Percentiles rank a stretch among this genome's conserved stretches.
These are phyloP conservation scores for Rhopalosiphum nymphaeae DNA, from an alignment of 2,888 invertebrate species.

Conservation along the genomic window DNA sequence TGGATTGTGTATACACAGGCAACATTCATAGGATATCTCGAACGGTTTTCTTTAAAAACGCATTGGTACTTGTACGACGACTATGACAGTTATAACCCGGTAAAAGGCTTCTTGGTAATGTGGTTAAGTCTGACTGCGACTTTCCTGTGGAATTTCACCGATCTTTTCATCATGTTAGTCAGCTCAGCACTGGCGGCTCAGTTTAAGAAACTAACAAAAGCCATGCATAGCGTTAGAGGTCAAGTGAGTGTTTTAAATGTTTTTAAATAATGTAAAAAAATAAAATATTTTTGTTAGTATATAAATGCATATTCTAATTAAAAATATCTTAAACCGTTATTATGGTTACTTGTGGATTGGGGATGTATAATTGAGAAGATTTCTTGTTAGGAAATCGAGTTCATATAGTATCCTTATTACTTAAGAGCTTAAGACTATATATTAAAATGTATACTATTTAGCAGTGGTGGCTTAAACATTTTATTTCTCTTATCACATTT, in stretches of 20 bases:
- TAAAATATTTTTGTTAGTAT: neutral
- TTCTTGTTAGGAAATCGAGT: neutral
- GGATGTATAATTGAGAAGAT: neutral
- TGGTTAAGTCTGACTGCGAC: constrained; percentile 68
- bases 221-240: constrained; percentile 72
- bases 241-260: constrained; percentile 70
- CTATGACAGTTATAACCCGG: constrained; percentile 65
- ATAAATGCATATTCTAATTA: neutral
- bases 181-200: constrained; percentile 68
- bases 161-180: constrained; percentile 69
- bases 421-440: neutral
- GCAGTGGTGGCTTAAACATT: neutral
- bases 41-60: constrained; percentile 67
- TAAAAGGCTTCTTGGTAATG: constrained; percentile 67
- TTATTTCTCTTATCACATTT: neutral
- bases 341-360: neutral
- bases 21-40: constrained; percentile 66
- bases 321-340: neutral
- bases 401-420: neutral
- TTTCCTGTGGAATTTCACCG: constrained; percentile 69
- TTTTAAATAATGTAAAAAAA: neutral
- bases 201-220: constrained; percentile 70
- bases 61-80: constrained; percentile 67
- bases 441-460: neutral
- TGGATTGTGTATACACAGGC: constrained; percentile 38